Percentiles rank a stretch among this genome's conserved stretches.
Conservation (phyloP, 2,113 vertebrate genomes). For the Marcusenius ussheri region DNA sequence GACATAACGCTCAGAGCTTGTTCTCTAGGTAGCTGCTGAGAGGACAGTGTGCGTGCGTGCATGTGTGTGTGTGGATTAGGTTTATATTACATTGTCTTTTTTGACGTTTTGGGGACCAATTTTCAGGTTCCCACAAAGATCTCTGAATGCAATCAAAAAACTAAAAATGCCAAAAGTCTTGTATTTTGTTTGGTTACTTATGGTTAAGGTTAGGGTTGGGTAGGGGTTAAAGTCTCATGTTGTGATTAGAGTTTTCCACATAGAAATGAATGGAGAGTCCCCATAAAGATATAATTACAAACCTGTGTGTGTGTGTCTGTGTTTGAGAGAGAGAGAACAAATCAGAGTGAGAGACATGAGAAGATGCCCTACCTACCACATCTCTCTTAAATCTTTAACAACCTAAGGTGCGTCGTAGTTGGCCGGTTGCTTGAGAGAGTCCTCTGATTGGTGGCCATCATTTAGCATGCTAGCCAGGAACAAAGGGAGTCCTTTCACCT, state of each 20-base stretch:
- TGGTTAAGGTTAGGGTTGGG: too few species aligned
- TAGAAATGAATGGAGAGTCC: too few species aligned
- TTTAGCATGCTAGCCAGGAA: neutral
- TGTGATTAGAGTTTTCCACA: too few species aligned
- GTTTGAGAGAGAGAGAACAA: neutral
- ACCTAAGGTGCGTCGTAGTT: neutral
- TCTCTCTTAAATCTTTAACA: neutral
- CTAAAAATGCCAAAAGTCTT: too few species aligned
- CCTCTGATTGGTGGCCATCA: neutral
- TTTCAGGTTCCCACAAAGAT: too few species aligned
- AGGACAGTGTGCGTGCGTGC: constrained; percentile 3
- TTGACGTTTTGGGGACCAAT: too few species aligned
- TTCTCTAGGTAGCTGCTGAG: neutral
- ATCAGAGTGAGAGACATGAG: neutral
- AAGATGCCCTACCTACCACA: neutral
- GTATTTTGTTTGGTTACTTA: too few species aligned
- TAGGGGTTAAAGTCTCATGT: too few species aligned
- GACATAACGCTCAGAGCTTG: neutral
- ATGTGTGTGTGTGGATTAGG: neutral
- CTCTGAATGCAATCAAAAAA: too few species aligned
- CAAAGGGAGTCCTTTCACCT: neutral
- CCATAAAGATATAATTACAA: too few species aligned
- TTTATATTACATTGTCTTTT: neutral
- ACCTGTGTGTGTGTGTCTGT: constrained; percentile 3
- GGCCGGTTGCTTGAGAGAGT: neutral